Percentiles rank a stretch among this genome's conserved stretches.
phyloP scores from a whole-genome alignment of 2,113 vertebrate species.

The Vulpes ferrilata region DNA sequence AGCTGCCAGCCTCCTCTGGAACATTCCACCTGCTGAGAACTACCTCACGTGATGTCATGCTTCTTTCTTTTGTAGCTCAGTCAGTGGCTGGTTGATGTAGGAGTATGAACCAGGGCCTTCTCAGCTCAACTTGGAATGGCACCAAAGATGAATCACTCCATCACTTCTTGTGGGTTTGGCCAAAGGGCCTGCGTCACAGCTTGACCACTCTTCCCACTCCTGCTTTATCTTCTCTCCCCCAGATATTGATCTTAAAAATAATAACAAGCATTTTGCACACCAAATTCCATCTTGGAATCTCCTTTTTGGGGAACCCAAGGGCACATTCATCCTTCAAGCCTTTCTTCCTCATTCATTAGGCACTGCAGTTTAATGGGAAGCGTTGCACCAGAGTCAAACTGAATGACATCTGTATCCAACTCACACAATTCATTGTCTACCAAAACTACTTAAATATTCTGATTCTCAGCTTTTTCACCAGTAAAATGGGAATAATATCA shows the following conservation, averaged over 20 bases:
- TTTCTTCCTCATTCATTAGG: background rate
- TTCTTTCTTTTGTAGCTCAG: background rate
- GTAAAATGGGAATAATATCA: background rate
- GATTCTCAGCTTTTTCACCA: background rate
- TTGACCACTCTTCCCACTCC: background rate
- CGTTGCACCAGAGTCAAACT: background rate
- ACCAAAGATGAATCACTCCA: too few species aligned
- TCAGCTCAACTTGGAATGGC: background rate
- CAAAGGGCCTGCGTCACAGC: background rate
- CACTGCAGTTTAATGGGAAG: background rate
- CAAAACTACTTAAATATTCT: background rate
- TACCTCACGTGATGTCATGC: rapidly evolving
- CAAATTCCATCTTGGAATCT: background rate
- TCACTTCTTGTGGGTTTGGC: background rate
- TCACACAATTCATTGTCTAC: background rate
- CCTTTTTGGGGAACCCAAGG: background rate
- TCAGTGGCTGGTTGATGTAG: background rate
- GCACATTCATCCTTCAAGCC: background rate
- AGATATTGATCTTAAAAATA: background rate
- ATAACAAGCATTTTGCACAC: background rate
- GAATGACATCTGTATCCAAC: background rate
- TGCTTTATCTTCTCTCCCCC: background rate
- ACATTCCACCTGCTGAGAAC: background rate
- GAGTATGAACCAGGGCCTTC: background rate
- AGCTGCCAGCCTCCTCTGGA: too few species aligned